phyloP scores from a whole-genome alignment of 2,797 vertebrate species.

The Danio jaintianensis region DNA sequence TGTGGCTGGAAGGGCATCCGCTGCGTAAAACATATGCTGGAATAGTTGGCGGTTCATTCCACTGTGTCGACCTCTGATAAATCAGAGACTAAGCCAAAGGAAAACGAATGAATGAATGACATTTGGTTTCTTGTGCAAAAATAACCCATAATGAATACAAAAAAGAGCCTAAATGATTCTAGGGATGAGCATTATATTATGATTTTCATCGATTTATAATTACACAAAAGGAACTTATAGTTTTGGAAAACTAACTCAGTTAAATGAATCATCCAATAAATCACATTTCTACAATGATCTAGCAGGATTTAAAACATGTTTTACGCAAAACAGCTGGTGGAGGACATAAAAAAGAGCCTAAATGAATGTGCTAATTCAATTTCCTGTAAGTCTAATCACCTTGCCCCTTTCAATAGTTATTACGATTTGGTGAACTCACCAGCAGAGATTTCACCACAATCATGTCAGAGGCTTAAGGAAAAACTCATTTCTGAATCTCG shows the following conservation, averaged over 20 bases:
- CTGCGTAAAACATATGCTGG: too few relatives aligned
- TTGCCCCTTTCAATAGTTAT: not conserved
- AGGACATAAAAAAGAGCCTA: not conserved
- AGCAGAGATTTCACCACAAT: not conserved
- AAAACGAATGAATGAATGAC: too few relatives aligned
- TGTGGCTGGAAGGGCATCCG: too few relatives aligned
- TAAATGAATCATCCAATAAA: not conserved
- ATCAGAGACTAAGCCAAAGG: too few relatives aligned
- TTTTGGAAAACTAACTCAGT: not conserved
- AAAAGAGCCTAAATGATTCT: too few relatives aligned
- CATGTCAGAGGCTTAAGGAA: not conserved
- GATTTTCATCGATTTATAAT: too few relatives aligned
- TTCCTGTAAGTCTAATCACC: slow-evolving; percentile 9
- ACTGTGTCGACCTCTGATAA: too few relatives aligned
- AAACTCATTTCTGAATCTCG: not conserved
- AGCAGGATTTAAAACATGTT: not conserved
- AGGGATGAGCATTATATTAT: too few relatives aligned
- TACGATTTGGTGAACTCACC: not conserved
- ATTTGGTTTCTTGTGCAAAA: too few relatives aligned
- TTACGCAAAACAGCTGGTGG: not conserved
- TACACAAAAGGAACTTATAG: not conserved
- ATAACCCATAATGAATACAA: too few relatives aligned
- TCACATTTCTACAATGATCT: not conserved
- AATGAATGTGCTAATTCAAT: not conserved
- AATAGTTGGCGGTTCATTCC: too few relatives aligned